phyloP scores from a whole-genome alignment of 2,888 invertebrate genomes.

The Trichogramma evanescens region DNA sequence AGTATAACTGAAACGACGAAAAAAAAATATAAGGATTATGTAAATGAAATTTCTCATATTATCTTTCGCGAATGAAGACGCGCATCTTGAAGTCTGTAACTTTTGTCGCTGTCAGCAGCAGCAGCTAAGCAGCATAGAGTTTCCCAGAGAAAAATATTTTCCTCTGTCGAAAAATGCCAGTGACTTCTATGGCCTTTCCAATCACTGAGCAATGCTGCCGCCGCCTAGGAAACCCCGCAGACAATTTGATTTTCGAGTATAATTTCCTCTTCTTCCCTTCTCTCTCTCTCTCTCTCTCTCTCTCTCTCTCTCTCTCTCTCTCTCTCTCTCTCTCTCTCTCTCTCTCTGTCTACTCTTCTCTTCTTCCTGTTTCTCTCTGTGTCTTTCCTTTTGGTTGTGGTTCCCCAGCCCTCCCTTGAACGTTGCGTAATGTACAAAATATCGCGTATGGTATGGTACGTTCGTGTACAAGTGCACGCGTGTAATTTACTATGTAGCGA shows the following conservation, averaged over 20 bases:
- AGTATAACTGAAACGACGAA: no score
- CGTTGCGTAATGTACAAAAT: no score
- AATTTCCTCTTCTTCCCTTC: conserved; percentile 23
- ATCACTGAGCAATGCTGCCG: conserved; percentile 17
- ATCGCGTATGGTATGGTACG: no score
- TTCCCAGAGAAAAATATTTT: no score
- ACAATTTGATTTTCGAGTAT: conserved; percentile 21
- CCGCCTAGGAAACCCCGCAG: conserved; percentile 15
- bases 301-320: conserved; percentile 18
- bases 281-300: conserved; percentile 19
- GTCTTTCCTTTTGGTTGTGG: background rate
- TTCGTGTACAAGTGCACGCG: no score
- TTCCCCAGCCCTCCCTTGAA: background rate
- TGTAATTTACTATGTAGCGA: no score
- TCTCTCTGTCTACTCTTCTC: background rate
- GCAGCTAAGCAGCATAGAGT: background rate
- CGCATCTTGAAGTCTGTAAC: background rate
- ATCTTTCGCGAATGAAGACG: no score
- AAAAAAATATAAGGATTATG: no score
- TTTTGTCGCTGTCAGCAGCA: background rate
- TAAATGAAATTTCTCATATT: no score
- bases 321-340: conserved; percentile 18
- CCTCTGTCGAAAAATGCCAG: no score
- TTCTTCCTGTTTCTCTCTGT: background rate
- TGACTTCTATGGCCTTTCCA: conserved; percentile 3